Base-by-base conservation (phyloP, 2,113 vertebrate genomes). In the Trematomus loennbergii region DNA sequence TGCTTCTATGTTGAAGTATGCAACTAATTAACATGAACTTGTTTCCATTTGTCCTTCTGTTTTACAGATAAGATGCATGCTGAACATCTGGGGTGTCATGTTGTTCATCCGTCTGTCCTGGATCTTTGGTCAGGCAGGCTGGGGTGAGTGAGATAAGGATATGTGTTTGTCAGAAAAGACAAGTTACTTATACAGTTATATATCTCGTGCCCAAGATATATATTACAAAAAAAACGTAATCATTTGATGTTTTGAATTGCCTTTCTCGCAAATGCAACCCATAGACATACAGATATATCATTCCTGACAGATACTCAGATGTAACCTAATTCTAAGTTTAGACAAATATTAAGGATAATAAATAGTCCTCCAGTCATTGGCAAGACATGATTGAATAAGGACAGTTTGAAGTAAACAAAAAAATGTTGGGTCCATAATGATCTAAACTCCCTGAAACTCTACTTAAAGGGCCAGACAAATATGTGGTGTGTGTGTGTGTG, bases 71-170 rank as follows among this genome's bases (percentile, higher is more conserved):
- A 95, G 98, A 92, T 99, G 98, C 82, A 99, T 99, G 98, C 92
- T 99, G 87, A 99, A 99, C 86, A 99, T 99, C 86, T 99, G 98
- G 98, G 98, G 98, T 18, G 98, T 99, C 83, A 99, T 99, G 98
- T 94, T 99, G 83, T 99, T 99, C 87, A 99, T 99, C 87, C 98
- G 98, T 75, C 96, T 99, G 75, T 99, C 98, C 75, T 99, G 98
- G 98, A 97, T 99, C 67, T 96, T 99, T 74, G 98, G 98, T 80
- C 97, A 99, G 94, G 97, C 98, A 76, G 98, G 98, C 90, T 97
- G 97, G 68, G 98, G 98, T 99, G 76, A 95, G 95, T 90, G 90
- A 73, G 48, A 46, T 53, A 76, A 12, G 2, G 1, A 17, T 3
- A 20, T 25, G 22, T 5, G 9, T 46, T 79, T n/a, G 13, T 48